Conservation (phyloP, 64 coral and sea anemone species). For the Pachyseris speciosa region DNA sequence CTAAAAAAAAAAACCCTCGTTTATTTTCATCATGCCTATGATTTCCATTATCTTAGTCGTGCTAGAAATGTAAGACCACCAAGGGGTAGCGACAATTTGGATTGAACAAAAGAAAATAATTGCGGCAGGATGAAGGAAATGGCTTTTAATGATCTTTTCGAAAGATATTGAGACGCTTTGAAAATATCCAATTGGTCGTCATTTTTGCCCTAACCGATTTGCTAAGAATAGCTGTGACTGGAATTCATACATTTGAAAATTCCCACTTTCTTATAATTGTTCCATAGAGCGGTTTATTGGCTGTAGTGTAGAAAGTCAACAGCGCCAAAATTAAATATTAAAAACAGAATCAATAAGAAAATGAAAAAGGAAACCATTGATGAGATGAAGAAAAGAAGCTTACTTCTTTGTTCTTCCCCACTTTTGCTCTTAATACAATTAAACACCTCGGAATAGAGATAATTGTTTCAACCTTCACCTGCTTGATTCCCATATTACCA, state of each 20-base stretch:
- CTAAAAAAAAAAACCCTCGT: neutral
- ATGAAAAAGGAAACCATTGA: neutral
- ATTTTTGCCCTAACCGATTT: neutral
- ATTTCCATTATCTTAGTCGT: neutral
- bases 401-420: neutral
- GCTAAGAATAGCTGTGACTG: neutral
- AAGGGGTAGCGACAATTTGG: neutral
- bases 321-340: neutral
- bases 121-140: neutral
- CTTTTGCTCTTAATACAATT: neutral
- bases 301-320: neutral
- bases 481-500: slow-evolving; percentile 15
- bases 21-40: neutral
- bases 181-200: neutral
- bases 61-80: neutral
- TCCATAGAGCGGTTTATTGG: neutral
- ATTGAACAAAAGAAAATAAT: neutral
- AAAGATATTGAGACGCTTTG: neutral
- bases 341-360: neutral
- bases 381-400: neutral
- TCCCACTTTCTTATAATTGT: neutral
- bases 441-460: neutral
- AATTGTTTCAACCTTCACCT: neutral
- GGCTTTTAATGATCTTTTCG: neutral
- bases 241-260: neutral